Evolutionary conservation across 2,888 invertebrate species (phyloP).

Genomic region (Amiota minor): DNA sequence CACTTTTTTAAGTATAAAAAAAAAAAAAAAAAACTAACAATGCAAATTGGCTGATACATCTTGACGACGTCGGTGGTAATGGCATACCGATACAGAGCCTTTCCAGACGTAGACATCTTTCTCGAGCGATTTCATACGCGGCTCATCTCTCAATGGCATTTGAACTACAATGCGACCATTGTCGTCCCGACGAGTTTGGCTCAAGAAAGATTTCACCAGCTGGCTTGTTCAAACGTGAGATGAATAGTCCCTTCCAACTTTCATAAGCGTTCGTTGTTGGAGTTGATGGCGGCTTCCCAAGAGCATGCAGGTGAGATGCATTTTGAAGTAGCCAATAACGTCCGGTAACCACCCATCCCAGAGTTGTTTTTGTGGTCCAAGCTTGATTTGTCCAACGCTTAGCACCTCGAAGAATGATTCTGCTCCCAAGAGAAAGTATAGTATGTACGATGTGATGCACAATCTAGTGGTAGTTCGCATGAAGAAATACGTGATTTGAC

Average conservation of each 20-base stretch:
- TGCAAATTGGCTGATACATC: too few species aligned
- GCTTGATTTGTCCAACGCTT: conserved; percentile 36
- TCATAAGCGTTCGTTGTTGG: conserved; percentile 30
- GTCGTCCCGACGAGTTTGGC: conserved; percentile 11
- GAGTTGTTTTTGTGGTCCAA: conserved; percentile 32
- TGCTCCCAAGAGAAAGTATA: conserved; percentile 43
- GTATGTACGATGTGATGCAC: conserved; percentile 43
- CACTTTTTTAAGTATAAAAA: too few species aligned
- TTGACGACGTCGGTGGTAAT: too few species aligned
- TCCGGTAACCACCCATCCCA: conserved; percentile 47
- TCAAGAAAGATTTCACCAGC: background rate
- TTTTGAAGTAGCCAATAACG: conserved; percentile 26
- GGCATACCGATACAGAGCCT: too few species aligned
- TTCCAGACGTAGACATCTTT: background rate
- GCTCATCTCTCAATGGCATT: conserved; percentile 25
- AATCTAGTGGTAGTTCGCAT: conserved; percentile 1
- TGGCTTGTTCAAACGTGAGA: conserved; percentile 21
- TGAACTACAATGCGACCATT: conserved; percentile 30
- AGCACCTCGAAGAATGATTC: conserved; percentile 37
- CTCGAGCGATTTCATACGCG: background rate
- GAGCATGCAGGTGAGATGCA: conserved; percentile 13
- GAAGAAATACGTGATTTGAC: background rate
- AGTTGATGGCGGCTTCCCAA: conserved; percentile 23
- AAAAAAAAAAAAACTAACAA: too few species aligned
- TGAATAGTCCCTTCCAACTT: background rate